Evolutionary conservation across 2,797 vertebrate species (phyloP), one percentile per base, ranked within the genome.

Genomic region (Etheostoma perlongum): DNA sequence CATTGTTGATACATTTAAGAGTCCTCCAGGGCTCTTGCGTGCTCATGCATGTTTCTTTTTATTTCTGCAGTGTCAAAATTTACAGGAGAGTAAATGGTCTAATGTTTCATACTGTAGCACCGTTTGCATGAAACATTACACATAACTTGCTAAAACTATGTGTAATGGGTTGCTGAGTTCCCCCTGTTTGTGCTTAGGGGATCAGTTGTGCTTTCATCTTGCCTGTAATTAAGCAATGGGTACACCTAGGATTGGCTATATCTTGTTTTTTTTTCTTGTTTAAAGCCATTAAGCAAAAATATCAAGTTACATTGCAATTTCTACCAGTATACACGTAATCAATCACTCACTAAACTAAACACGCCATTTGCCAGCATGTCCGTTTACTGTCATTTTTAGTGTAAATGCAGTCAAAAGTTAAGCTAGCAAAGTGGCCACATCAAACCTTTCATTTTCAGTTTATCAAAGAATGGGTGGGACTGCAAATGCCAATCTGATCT

Each of bases 381-480:
- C 5, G 2, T 54, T 23, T 27, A 23, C 1, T 21, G 51, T 44
- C 21, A 19, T 27, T 44, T 6, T 21, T 19, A 36, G 25, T 57
- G 13, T 59, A 23, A 6, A 33, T 6, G 0, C 33, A 46, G 19
- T 12, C 14, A n/a, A 27, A 42, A 52, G 55, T 46, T 18, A 27
- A 47, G 9, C 15, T 9, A 16, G 47, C 23, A 19, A 57, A 46
- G 7, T 30, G 48, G n/a, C 25, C 25, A 54, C 21, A 72, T 46
- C 14, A 55, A 70, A 66, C 23, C 12, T 47, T 70, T 75, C 0
- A 44, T 33, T 65, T 72, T 52, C 25, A 54, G 12, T 48, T 54
- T 1, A 36, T 67, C 14, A 33, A 21, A 59, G 9, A 27, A 36
- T 12, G n/a, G 42, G 33, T 12, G 18, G 48, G 21, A 36, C 36